Percentiles rank a stretch among this genome's conserved stretches.
phyloP scores from a whole-genome alignment of 2,888 invertebrate genomes.

The Drosophila macrospina region DNA sequence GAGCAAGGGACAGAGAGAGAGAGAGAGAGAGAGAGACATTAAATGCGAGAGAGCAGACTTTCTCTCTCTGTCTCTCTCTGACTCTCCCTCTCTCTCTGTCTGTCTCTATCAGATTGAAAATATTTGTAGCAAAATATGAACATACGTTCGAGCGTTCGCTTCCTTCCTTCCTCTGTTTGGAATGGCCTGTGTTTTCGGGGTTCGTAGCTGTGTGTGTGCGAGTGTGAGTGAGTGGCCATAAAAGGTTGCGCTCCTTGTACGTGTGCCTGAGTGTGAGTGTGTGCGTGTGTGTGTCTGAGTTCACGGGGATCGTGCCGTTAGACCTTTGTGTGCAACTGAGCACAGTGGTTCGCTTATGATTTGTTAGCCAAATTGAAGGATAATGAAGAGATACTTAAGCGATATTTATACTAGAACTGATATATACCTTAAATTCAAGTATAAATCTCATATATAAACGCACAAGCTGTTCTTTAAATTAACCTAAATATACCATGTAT shows the following conservation, averaged over 20 bases:
- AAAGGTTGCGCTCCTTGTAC: slow-evolving; percentile 52
- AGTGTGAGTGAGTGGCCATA: slow-evolving; percentile 58
- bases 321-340: slow-evolving; percentile 54
- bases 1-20: no score
- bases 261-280: slow-evolving; percentile 39
- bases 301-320: slow-evolving; percentile 69
- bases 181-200: slow-evolving; percentile 51
- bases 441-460: no score
- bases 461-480: no score
- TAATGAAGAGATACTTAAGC: no score
- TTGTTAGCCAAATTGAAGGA: neutral
- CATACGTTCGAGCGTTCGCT: slow-evolving; percentile 74
- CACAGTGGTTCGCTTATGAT: slow-evolving; percentile 65
- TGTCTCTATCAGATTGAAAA: slow-evolving; percentile 30
- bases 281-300: slow-evolving; percentile 53
- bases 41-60: slow-evolving; percentile 18
- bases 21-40: slow-evolving; percentile 4
- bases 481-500: no score
- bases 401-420: no score
- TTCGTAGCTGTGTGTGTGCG: slow-evolving; percentile 21
- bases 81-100: slow-evolving; percentile 15
- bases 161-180: slow-evolving; percentile 58
- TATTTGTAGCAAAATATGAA: slow-evolving; percentile 72
- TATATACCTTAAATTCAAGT: no score
- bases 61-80: neutral